phyloP scores from a whole-genome alignment of 2,797 vertebrate species.

The Onychomys arenicola region DNA sequence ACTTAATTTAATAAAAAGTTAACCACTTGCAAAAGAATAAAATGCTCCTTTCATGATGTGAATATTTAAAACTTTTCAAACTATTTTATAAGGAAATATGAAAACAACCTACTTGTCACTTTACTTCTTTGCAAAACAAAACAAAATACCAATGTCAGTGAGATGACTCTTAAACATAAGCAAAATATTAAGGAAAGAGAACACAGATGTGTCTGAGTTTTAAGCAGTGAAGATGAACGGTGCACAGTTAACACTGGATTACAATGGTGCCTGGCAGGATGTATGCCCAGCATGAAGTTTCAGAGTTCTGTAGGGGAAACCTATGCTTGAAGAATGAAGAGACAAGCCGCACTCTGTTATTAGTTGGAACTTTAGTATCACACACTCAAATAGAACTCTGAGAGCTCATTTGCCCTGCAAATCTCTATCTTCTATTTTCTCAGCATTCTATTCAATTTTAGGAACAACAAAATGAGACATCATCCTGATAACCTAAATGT shows the following conservation, averaged over 20 bases:
- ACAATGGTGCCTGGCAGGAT: background rate
- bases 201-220: background rate
- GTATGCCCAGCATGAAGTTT: background rate
- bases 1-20: background rate
- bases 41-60: background rate
- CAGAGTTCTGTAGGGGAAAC: background rate
- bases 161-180: constrained; percentile 1
- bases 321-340: background rate
- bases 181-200: background rate
- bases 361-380: background rate
- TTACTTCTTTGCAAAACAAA: background rate
- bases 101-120: background rate
- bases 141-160: background rate
- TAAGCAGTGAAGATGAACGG: background rate
- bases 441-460: background rate
- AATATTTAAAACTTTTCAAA: background rate
- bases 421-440: background rate
- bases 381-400: background rate
- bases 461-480: background rate
- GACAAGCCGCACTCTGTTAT: background rate
- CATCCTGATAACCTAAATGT: background rate
- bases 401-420: background rate
- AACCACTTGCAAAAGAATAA: background rate
- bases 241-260: background rate
- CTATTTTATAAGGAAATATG: background rate